Base-by-base conservation (phyloP, 2,113 vertebrate species). In the Engraulis encrasicolus region DNA sequence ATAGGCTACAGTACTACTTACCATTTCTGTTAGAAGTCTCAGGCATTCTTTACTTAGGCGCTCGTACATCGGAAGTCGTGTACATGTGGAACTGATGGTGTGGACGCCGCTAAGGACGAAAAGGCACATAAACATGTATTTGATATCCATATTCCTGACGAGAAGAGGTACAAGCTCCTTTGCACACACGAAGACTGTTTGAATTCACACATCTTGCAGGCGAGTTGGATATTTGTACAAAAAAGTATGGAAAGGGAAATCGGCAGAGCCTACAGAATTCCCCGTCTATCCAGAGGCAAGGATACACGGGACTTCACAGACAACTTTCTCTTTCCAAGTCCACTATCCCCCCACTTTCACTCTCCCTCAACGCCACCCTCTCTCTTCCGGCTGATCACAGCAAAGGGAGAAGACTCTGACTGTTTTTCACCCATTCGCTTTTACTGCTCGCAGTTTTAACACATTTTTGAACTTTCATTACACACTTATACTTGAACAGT, bases 211-310 rank as follows among this genome's bases (percentile, higher is more conserved):
- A 74, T 74, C 31, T 74, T 74, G 23, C 58, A 17, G 58, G 0
- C 2, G 58, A 66, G n/a, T 15, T 74, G 66, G 66, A 2, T 15
- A 74, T 15, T 74, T 74, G 14, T 36, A 74, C 34, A n/a, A 74
- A 74, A 2, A 74, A 34, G 66, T 74, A 74, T 74, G 66, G 31
- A 74, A 74, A 74, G 66, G 66, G 66, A 74, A 74, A 74, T 34
- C 66, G 31, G 2, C 2, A 12, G 15, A n/a, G n/a, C n/a, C n/a
- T n/a, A 4, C 66, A 31, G 61, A 74, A 31, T 74, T 74, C 66
- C 27, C 66, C 61, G 27, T 6, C 5, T 14, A 9, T 71, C 61
- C 61, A 31, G 61, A 71, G 14, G 61, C 23, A 71, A 71, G 61
- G 61, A 31, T 71, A 17, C 23, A 1, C 27, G 27, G 27, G 66